These are phyloP conservation scores for Rhopalosiphum padi DNA, from an alignment of 1,140 invertebrate species.

Conservation along the genomic window DNA sequence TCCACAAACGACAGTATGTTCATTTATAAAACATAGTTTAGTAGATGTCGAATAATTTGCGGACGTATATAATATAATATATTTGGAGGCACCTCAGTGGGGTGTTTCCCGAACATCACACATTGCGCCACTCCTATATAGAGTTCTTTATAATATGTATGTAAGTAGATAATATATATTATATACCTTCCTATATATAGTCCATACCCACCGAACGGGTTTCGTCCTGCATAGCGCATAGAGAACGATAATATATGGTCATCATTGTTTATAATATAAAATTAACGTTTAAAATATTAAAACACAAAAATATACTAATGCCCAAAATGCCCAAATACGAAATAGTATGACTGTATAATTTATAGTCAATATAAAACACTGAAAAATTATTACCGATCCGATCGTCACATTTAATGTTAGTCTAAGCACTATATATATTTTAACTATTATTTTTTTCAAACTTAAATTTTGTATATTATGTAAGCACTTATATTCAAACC, in stretches of 20 bases:
- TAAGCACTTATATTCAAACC: neutral
- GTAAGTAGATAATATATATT: neutral
- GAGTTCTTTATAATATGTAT: neutral
- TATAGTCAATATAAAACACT: neutral
- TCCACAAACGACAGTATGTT: neutral
- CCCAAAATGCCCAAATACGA: neutral
- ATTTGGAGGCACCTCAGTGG: neutral
- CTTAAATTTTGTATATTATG: neutral
- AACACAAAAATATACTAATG: neutral
- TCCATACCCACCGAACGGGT: conserved; percentile 19
- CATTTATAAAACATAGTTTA: neutral
- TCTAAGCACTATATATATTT: neutral
- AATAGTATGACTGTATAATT: neutral
- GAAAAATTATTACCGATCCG: neutral
- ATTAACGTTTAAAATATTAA: conserved; percentile 8
- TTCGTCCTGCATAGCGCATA: neutral
- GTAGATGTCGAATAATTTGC: neutral
- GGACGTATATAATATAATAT: neutral
- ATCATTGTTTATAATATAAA: neutral
- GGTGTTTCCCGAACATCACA: neutral
- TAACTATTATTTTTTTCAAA: neutral
- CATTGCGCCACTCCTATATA: neutral
- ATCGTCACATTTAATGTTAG: neutral
- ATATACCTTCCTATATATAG: neutral
- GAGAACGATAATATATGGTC: neutral